These are phyloP conservation scores for Deroplatys truncata DNA, from an alignment of 2,888 invertebrate species.

Conservation along the genomic window DNA sequence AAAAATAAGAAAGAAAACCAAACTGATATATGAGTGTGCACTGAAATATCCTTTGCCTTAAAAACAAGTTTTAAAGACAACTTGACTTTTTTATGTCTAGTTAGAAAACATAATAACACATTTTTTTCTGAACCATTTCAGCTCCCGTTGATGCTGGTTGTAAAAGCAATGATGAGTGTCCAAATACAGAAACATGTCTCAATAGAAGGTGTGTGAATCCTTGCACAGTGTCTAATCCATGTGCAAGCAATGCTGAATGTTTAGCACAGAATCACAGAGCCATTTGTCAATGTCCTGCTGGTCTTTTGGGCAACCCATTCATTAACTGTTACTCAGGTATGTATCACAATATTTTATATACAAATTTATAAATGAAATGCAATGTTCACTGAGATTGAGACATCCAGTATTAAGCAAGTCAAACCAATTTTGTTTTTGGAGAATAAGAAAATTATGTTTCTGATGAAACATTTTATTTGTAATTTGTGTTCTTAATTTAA, in stretches of 20 bases:
- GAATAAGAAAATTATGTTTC: too few relatives aligned
- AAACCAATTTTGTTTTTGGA: too few relatives aligned
- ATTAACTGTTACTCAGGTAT: slow-evolving; percentile 62
- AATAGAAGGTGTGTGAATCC: slow-evolving; percentile 73
- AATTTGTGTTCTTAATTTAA: too few relatives aligned
- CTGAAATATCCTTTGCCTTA: too few relatives aligned
- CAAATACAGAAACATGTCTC: slow-evolving; percentile 64
- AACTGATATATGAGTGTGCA: too few relatives aligned
- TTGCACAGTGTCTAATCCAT: slow-evolving; percentile 64
- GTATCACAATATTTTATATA: slow-evolving; percentile 18
- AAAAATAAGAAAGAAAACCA: too few relatives aligned
- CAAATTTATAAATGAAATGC: not conserved
- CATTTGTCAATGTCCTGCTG: slow-evolving; percentile 69
- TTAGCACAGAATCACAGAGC: slow-evolving; percentile 71
- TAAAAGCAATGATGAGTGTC: slow-evolving; percentile 66
- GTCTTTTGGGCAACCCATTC: slow-evolving; percentile 76
- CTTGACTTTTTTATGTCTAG: too few relatives aligned
- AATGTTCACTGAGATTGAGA: not conserved
- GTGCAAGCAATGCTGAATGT: slow-evolving; percentile 76
- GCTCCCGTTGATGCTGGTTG: slow-evolving; percentile 57
- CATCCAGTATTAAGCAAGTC: not conserved
- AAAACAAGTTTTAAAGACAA: too few relatives aligned
- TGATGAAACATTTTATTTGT: too few relatives aligned
- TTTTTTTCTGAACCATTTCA: not conserved
- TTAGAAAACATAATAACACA: too few relatives aligned